A percentile compares a stretch with the other conserved stretches of the same genome.
Conservation (phyloP, 2,888 invertebrate species). For the Drosophila pegasa region DNA sequence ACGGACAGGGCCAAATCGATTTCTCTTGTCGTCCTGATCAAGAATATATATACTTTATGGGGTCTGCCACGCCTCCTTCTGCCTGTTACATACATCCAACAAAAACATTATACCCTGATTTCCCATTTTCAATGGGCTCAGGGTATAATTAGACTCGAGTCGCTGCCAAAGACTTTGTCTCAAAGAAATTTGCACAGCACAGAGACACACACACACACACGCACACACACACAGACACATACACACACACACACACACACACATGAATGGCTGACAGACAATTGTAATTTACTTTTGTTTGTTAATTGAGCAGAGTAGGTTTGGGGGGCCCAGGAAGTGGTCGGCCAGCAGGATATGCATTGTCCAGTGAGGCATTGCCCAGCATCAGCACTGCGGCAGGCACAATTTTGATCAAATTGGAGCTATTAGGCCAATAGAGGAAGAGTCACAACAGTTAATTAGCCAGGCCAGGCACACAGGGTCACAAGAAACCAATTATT, state of each 20-base stretch:
- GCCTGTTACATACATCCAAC: too few relatives aligned
- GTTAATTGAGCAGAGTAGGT: conserved; percentile 48
- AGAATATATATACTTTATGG: too few relatives aligned
- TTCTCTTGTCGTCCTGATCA: too few relatives aligned
- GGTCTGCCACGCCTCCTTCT: too few relatives aligned
- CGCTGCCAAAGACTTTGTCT: conserved; percentile 27
- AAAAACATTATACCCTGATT: too few relatives aligned
- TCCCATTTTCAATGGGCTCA: too few relatives aligned
- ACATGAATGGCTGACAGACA: conserved; percentile 23
- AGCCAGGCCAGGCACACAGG: not conserved
- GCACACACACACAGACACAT: not conserved
- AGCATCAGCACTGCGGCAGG: conserved; percentile 4
- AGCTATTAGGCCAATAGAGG: conserved; percentile 5
- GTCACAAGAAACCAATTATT: conserved; percentile 3
- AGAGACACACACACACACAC: not conserved
- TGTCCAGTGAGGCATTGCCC: conserved; percentile 25
- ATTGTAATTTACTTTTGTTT: conserved; percentile 61
- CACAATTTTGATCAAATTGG: conserved; percentile 10
- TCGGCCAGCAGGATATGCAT: conserved; percentile 6
- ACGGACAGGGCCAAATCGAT: too few relatives aligned
- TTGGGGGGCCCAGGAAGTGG: not conserved
- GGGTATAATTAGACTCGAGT: conserved; percentile 57
- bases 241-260: not conserved
- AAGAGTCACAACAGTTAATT: conserved; percentile 14
- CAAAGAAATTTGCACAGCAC: conserved; percentile 47